Evolutionary conservation across 2,797 vertebrate species (phyloP), one percentile per base, ranked within the genome.

Genomic region (Xenentodon cancila): DNA sequence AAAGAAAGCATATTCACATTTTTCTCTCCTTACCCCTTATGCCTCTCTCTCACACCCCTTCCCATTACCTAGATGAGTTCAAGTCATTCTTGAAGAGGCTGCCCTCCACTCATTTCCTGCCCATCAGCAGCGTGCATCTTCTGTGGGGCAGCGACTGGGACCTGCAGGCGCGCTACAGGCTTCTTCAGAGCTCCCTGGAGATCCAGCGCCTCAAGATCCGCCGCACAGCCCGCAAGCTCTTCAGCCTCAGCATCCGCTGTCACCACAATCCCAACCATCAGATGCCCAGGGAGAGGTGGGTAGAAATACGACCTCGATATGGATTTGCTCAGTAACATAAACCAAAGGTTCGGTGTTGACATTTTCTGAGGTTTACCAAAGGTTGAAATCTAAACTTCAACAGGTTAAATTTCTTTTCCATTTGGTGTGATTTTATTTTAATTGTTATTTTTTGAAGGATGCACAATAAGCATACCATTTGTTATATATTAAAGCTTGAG

Each of bases 101-200:
- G 85, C 97, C 98, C 77, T 96, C 94, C 85, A 98, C 97, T 81
- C 97, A 99, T 89, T 99, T 99, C 89, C 92, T 99, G 85, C 97
- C 96, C 37, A 96, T 99, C 60, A 96, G 95, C 87, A 98, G 96
- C 64, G 97, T 99, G 79, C 98, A 99, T 85, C 96, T 98, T 88
- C 95, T 98, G 71, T 99, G 98, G 98, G 98, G 98, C 58, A 98
- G 96, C 0, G 98, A 99, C 91, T 99, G 98, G 98, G 97, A 99
- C 83, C 94, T 99, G 68, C 98, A 99, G 91, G 96, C 95, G 69
- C 96, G 96, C 32, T 99, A 98, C 89, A 95, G 98, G 85, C 93
- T 99, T 54, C 93, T 99, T 48, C 98, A 99, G 93, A 97, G 96
- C 46, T 96, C 96, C 64, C 92, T 96, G 47, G 97, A 99, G 91